Percentiles rank a stretch among this genome's conserved stretches.
These are phyloP conservation scores for Temnothorax unifasciatus DNA, from an alignment of 2,888 invertebrate species.

Conservation along the genomic window DNA sequence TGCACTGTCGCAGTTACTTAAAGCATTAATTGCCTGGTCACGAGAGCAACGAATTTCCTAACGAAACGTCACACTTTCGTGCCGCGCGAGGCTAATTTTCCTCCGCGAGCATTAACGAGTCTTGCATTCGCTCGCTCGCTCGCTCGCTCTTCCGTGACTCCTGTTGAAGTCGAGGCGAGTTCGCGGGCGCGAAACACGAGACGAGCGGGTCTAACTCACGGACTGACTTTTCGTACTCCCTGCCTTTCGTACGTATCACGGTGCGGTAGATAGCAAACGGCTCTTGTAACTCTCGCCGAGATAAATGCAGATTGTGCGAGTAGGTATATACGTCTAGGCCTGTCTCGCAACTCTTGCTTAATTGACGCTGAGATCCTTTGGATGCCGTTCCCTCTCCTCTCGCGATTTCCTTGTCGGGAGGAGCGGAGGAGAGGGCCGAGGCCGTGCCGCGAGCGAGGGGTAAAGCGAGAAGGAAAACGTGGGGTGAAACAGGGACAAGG, in stretches of 20 bases:
- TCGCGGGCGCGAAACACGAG: constrained; percentile 33
- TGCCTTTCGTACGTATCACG: constrained; percentile 37
- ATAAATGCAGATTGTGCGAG: constrained; percentile 79
- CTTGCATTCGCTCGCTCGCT: constrained; percentile 26
- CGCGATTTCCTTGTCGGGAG: constrained; percentile 55
- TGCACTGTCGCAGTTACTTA: neutral
- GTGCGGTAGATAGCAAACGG: constrained; percentile 51
- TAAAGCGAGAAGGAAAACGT: constrained; percentile 15
- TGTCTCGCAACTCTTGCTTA: constrained; percentile 80
- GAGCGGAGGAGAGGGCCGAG: constrained; percentile 17
- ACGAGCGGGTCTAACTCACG: constrained; percentile 42
- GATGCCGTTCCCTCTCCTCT: constrained; percentile 66
- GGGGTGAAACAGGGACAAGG: constrained; percentile 1
- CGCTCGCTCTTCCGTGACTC: constrained; percentile 46
- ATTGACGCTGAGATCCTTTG: constrained; percentile 79
- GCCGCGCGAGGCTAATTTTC: constrained; percentile 49
- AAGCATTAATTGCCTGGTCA: constrained; percentile 31
- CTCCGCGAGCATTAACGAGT: constrained; percentile 35
- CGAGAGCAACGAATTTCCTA: constrained; percentile 41
- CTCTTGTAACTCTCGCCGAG: constrained; percentile 60
- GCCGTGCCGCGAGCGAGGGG: neutral
- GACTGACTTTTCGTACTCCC: constrained; percentile 44
- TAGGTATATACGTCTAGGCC: constrained; percentile 77
- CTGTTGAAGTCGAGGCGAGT: neutral
- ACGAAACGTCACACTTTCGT: constrained; percentile 37